Base-by-base conservation (phyloP, 2,797 vertebrate genomes). In the Argya squamiceps region DNA sequence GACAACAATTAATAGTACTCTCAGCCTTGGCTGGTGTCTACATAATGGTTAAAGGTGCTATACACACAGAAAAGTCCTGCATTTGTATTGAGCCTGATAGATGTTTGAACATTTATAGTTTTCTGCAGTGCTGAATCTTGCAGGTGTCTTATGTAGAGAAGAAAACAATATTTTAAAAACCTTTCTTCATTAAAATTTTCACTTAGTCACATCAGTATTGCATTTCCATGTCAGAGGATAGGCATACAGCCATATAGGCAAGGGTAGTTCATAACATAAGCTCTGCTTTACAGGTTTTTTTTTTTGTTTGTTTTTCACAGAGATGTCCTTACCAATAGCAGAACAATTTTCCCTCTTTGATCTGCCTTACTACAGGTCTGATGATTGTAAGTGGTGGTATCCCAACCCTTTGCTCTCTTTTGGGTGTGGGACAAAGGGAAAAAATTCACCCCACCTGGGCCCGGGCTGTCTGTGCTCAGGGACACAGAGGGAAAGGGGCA, bases 231-330 rank as follows among this genome's bases (percentile, higher is more conserved):
- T 30, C 59, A 80, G 36, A 73, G 26, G 71, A 74, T 12, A 76
- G 0, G 0, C 13, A 12, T 47, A 3, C 5, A 76, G 0, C 0
- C 23, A 8, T 24, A 11, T 1, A 56, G 19, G 5, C 7, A 67
- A 89, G 10, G 9, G 10, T 5, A 55, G 20, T 22, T 36, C 43
- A 11, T 12, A 59, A 34, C 2, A 6, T 9, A 83, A 80, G 3
- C 6, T 37, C 15, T 36, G 1, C 6, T 88, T 65, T 59, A 17
- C 4, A n/a, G n/a, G n/a, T n/a, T n/a, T n/a, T 2, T n/a, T 68
- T 8, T 11, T 12, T 22, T 67, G 39, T 30, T 21, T 17, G 16
- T 24, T 56, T 29, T 3, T 12, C 24, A 24, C 12, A 50, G 18
- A 23, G 13, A 74, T 32, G 6, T 59, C 5, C 23, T 89, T 84